Evolutionary conservation across 2,113 vertebrate species (phyloP), one percentile per base, ranked within the genome.

Genomic region (Zootoca vivipara): DNA sequence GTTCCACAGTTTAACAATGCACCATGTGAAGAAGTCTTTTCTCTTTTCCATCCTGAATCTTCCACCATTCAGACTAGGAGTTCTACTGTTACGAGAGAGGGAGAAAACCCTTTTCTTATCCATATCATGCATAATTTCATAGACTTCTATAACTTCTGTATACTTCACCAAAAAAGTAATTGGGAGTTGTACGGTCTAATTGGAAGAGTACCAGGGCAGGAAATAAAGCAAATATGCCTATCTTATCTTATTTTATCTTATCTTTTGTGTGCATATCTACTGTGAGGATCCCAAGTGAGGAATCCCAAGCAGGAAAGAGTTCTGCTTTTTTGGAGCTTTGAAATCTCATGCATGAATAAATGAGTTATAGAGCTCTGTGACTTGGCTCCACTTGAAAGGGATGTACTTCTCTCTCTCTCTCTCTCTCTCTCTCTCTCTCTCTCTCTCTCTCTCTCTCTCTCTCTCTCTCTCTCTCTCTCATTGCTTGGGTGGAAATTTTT

Each of bases 201-300:
- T 26, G 9, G 67, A 82, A 20, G 1, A 0, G 13, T 64, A 0
- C 35, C 15, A 30, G 33, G 40, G 35, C 1, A 69, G 70, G 28
- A 24, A 24, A 7, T 56, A 67, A 73, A 73, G 33, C 33, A 28
- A n/a, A 16, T 3, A 0, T 0, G 0, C 26, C 16, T 64, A 24
- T 33, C 0, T 1, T 26, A 52, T 52, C 46, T 46, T 46, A 46
- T 46, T 46, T 13, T 67, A 9, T 9, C 67, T 3, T n/a, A 6
- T 46, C 10, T 28, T 20, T 33, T n/a, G 1, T 62, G 18, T 15
- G 58, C 52, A 5, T 10, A 2, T 65, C 33, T 40, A 15, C 15
- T 24, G 65, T 18, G 0, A 2, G 15, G 35, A 6, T 64, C 3
- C 0, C 0, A 28, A 33, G 40, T 6, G 10, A 73, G 72, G 35